Base-by-base conservation (phyloP, 2,797 vertebrate genomes). In the Arctocebus calabarensis region DNA sequence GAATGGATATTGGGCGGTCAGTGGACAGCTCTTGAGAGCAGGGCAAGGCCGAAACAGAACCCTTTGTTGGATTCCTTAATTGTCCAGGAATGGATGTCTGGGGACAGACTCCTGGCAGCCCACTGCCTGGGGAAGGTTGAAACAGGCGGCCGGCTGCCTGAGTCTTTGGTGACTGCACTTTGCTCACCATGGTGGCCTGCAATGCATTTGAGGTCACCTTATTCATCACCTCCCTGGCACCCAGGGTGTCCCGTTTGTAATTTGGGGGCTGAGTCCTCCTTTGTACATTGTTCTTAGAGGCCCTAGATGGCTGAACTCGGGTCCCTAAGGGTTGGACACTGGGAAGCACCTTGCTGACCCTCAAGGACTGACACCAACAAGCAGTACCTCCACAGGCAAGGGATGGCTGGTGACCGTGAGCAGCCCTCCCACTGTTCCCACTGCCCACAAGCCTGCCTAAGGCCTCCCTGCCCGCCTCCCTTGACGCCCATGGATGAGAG, bases 401-500 rank as follows among this genome's bases (percentile, higher is more conserved):
- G 1, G 48, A 0, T 0, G 68, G 3, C 8, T 13, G 22, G 9
- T n/a, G 78, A 16, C 59, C 22, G 0, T 2, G 22, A 9, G n/a
- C 1, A 2, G 8, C 27, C 12, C 29, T 82, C 52, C 88, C 27
- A 0, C 4, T 1, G 1, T 90, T 75, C 12, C 1, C 0, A 0
- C 71, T 5, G 9, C 45, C 3, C 0, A 5, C 25, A 13, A 5
- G 25, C 27, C 19, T 75, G 1, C 55, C 57, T 0, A 13, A 16
- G 13, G 32, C 32, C 22, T 9, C 0, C 16, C 8, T 32, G 9
- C 45, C 64, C 25, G 45, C 79, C 43, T 66, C 5, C 0, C 17
- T 20, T 0, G 29, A 61, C 0, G 0, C 1, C 55, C 70, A 71
- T 0, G 37, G 7, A 1, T 0, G 19, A 11, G 94, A 70, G 94